Evolutionary conservation across 64 coral and sea anemone genomes (phyloP), one percentile per base, ranked within the genome.

Genomic region (Pocillopora verrucosa): DNA sequence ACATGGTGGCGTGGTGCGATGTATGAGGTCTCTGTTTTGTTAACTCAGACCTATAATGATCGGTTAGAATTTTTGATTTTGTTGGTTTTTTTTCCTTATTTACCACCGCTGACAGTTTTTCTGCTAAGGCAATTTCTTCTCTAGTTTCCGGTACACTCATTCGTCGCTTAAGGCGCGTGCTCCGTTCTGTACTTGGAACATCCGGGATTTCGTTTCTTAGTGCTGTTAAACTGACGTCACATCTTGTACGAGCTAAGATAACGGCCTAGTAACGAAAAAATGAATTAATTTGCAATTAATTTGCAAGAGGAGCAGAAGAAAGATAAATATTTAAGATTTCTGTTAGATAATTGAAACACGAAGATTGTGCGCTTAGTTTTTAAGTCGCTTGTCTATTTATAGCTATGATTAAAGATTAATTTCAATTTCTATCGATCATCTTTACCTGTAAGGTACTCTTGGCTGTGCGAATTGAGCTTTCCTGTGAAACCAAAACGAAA

Each of bases 141-240:
- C 56, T 51, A 56, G 90, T 92, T 56, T 34, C 77, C 4, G 90
- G 90, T 36, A 77, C 68, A 25, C 90, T 92, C 2, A 70, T 30
- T 20, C 73, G 90, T 77, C 90, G 73, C 58, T 80, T 77, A 36
- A 19, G 68, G 57, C 41, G 16, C 22, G 11, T 25, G 1, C 10
- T 36, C 20, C 12, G 61, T 76, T 63, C 16, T 68, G 58, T 16
- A 6, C 72, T 72, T 10, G 10, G 35, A 74, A 36, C 13, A 4
- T 36, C 12, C 37, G 19, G 59, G 19, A 12, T 25, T 91, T 79
- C 75, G 16, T 38, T 68, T 85, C 90, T 65, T 5, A 86, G 74
- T 15, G 83, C 90, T 58, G 90, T 86, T 20, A 92, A 74, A 37
- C 90, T 92, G 74, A 92, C 90, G 60, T 86, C 84, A 25, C 81